Percentiles rank a stretch among this genome's conserved stretches.
Conservation (phyloP, 2,113 vertebrate genomes). For the Zosterops borbonicus region DNA sequence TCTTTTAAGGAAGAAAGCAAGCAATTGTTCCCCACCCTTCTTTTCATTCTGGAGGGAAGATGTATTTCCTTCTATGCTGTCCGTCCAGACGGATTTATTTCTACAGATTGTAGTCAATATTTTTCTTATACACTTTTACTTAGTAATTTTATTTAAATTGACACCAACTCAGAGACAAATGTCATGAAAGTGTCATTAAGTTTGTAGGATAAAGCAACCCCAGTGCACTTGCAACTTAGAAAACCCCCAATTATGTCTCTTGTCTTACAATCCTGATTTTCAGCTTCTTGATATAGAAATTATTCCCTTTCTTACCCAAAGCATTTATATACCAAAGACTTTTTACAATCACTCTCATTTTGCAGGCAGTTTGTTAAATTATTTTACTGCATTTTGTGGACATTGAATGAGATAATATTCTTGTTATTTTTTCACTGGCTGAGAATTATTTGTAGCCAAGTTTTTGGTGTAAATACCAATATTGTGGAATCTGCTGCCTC, state of each 20-base stretch:
- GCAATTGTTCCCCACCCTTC: not conserved
- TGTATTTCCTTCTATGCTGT: not conserved
- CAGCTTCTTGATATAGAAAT: not conserved
- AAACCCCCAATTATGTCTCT: accelerated
- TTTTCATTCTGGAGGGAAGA: not conserved
- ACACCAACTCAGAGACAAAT: not conserved
- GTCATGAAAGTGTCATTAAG: not conserved
- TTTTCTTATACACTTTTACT: not conserved
- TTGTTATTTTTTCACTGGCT: not conserved
- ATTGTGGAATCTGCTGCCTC: not conserved
- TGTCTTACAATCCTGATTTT: not conserved
- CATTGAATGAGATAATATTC: not conserved
- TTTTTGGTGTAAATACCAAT: not conserved
- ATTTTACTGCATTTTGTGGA: not conserved
- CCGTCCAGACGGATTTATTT: not conserved
- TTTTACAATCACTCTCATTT: not conserved
- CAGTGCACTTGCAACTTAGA: not conserved
- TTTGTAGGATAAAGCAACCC: not conserved
- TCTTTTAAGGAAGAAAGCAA: not conserved
- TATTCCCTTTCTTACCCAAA: not conserved
- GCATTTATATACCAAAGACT: not conserved
- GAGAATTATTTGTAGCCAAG: not conserved
- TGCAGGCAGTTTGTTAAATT: not conserved
- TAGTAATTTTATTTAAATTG: not conserved
- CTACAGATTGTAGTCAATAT: not conserved